phyloP scores from a whole-genome alignment of 2,888 invertebrate genomes.

The Synergus umbraculus region DNA sequence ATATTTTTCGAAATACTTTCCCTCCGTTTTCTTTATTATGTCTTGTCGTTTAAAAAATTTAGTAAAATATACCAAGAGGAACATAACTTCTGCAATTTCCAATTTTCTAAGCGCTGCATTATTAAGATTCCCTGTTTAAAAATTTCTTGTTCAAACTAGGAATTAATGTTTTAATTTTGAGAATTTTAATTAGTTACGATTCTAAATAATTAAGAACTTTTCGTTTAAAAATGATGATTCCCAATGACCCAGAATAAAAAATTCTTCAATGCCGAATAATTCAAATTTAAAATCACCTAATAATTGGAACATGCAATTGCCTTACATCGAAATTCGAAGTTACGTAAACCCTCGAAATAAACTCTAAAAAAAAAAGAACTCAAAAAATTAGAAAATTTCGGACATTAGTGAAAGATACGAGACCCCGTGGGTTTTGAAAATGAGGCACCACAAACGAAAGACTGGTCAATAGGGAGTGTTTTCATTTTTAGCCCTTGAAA shows the following conservation, averaged over 20 bases:
- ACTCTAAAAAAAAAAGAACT: not conserved
- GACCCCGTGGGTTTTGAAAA: constrained; percentile 2
- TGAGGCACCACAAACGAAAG: not conserved
- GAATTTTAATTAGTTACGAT: not conserved
- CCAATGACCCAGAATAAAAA: not conserved
- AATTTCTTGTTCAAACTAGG: no score
- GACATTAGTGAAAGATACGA: constrained; percentile 37
- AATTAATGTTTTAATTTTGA: no score
- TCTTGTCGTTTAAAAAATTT: not conserved
- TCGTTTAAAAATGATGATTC: not conserved
- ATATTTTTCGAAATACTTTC: not conserved
- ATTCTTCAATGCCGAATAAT: no score
- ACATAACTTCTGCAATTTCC: not conserved
- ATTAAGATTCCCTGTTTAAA: no score
- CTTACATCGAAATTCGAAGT: not conserved
- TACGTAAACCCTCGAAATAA: not conserved
- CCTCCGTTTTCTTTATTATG: not conserved
- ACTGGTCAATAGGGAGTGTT: not conserved
- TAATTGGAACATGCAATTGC: not conserved
- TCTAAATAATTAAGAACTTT: not conserved
- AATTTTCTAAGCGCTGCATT: no score
- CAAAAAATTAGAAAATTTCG: constrained; percentile 4
- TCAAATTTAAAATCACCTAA: not conserved
- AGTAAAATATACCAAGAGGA: not conserved
- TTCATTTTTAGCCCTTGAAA: constrained; percentile 21